phyloP scores from a whole-genome alignment of 2,113 vertebrate genomes.

The Carassius gibelio region DNA sequence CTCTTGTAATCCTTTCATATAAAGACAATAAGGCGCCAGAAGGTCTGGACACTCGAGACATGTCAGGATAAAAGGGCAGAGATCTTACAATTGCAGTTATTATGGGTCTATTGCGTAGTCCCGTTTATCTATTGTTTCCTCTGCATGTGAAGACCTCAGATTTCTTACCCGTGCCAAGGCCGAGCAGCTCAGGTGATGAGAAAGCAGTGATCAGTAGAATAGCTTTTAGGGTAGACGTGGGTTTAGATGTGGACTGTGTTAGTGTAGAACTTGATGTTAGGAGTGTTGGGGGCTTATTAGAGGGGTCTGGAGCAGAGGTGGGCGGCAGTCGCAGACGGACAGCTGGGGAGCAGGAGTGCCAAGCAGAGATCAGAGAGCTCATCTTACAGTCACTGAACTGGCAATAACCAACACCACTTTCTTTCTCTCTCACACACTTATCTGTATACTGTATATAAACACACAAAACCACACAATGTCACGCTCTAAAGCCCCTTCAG shows the following conservation, averaged over 20 bases:
- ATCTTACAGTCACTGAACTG: conserved; percentile 61
- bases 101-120: neutral
- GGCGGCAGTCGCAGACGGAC: conserved; percentile 73
- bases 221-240: neutral
- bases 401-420: neutral
- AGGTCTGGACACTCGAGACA: conserved; percentile 54
- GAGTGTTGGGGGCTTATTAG: conserved; percentile 19
- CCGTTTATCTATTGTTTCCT: conserved; percentile 47
- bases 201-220: neutral
- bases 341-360: conserved; percentile 78
- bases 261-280: conserved; percentile 8
- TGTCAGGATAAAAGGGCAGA: conserved; percentile 56
- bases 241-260: neutral
- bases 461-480: conserved; percentile 25
- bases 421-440: conserved; percentile 16
- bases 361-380: conserved; percentile 72
- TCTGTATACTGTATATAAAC: conserved; percentile 38
- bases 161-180: conserved; percentile 70
- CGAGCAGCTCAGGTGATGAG: conserved; percentile 23
- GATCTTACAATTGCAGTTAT: conserved; percentile 41
- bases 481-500: neutral
- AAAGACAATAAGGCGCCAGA: conserved; percentile 52
- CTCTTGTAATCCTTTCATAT: conserved; percentile 44
- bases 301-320: conserved; percentile 26
- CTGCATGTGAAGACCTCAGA: conserved; percentile 35